A percentile compares a stretch with the other conserved stretches of the same genome.
These are phyloP conservation scores for Octomys mimax DNA, from an alignment of 2,797 vertebrate genomes.

Conservation along the genomic window DNA sequence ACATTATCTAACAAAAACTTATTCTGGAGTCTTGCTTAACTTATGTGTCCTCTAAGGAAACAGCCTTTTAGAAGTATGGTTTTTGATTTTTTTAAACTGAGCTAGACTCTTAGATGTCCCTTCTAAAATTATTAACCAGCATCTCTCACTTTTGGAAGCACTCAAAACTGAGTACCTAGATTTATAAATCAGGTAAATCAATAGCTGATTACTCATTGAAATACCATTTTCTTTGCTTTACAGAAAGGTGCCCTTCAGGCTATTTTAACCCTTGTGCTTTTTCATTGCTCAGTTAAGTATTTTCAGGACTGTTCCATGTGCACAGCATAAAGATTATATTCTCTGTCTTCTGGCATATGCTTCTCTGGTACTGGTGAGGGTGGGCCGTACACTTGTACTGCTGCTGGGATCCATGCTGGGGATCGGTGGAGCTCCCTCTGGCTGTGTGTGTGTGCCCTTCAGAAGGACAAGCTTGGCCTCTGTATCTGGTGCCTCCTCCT, in stretches of 20 bases:
- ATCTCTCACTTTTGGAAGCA: not conserved
- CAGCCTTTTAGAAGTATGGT: not conserved
- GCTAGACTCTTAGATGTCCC: slow-evolving; percentile 3
- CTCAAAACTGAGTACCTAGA: not conserved
- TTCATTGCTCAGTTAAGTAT: slow-evolving; percentile 24
- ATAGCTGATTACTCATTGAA: not conserved
- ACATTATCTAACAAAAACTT: slow-evolving; percentile 59
- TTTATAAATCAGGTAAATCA: slow-evolving; percentile 2
- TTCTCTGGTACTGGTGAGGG: not conserved
- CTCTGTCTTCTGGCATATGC: not conserved
- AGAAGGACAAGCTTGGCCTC: not conserved
- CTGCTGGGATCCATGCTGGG: not conserved
- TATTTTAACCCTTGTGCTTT: slow-evolving; percentile 7
- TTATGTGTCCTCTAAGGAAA: slow-evolving; percentile 60
- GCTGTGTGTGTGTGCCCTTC: not conserved
- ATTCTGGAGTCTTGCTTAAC: slow-evolving; percentile 40
- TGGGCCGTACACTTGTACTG: not conserved
- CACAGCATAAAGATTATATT: not conserved
- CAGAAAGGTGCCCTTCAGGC: not conserved
- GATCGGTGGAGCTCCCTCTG: not conserved
- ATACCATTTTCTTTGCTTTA: not conserved
- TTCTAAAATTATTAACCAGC: slow-evolving; percentile 30
- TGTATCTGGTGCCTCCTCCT: not conserved
- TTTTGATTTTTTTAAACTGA: not conserved
- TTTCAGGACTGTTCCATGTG: not conserved